phyloP scores from a whole-genome alignment of 2,797 vertebrate genomes.

The Lepidocolaptes lacrymiger region DNA sequence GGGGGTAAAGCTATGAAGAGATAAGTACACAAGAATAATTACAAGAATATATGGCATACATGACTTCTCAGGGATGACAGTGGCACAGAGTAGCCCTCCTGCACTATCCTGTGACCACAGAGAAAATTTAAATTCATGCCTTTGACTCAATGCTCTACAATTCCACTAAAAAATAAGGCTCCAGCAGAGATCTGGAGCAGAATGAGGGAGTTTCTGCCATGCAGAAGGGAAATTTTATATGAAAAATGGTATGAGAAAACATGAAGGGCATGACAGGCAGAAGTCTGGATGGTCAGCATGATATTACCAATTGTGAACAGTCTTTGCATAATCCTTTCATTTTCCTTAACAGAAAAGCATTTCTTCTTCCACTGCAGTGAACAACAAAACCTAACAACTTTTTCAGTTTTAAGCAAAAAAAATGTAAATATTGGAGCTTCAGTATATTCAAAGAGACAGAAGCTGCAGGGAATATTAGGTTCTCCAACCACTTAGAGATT shows the following conservation, averaged over 20 bases:
- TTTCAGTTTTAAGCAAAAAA: background rate
- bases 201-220: background rate
- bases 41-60: rapidly evolving
- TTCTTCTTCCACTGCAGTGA: background rate
- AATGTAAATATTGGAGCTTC: background rate
- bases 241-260: background rate
- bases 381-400: background rate
- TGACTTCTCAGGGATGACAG: background rate
- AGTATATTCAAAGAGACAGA: background rate
- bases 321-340: background rate
- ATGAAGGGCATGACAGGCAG: background rate
- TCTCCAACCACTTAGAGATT: background rate
- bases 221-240: background rate
- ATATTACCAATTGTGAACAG: background rate
- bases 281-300: background rate
- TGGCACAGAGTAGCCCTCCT: background rate
- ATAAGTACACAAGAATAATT: background rate
- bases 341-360: background rate
- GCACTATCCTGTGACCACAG: background rate
- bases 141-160: background rate
- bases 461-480: background rate
- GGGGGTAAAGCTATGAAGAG: background rate
- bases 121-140: background rate
- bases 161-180: background rate
- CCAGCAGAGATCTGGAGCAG: background rate